Base-by-base conservation (phyloP, 2,888 invertebrate species). In the Platycheirus rosarum region DNA sequence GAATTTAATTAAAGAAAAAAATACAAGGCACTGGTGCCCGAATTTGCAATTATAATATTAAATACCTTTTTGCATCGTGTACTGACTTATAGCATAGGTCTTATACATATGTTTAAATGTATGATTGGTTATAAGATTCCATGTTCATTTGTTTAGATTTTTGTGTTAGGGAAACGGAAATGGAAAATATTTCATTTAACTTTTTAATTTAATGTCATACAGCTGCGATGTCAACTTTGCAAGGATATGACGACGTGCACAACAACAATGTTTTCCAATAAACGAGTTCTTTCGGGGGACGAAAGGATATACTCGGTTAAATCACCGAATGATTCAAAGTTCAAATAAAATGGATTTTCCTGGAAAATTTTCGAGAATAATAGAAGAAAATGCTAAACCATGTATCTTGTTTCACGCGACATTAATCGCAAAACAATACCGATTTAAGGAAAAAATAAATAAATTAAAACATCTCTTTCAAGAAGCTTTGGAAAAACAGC, bases 341-440 rank as follows among this genome's bases (percentile, higher is more conserved):
- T 74, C 42, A 42, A 66, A 42, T 29, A 13, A 65, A 76, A 76
- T 55, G 66, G 66, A 66, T 55, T 76, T 53, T 13, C 26, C 13
- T 53, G 18, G 7, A 46, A 66, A 68, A 51, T 14, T 66, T 13
- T 44, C 44, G 5, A 63, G 23, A 11, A 73, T 26, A 71, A 48
- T 29, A 40, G 42, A 26, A 53, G 40, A 68, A 53, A 66, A 77
- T 53, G 6, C 65, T 37, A 46, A 70, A 60, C 65, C 75, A 66
- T 80, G 80, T 79, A 70, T 76, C 80, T 70, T 48, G 69, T 80
- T 76, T 80, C 70, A 80, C 69, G 70, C 57, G 70, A 71, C 75
- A 80, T 80, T 80, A 80, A 70, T 44, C 51, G 60, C 51, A 65
- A 70, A 65, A 66, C 65, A 80, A 51, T 60, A 63, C 37, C 26